Evolutionary conservation across 2,113 vertebrate species (phyloP).

Genomic region (Rhineura floridana): DNA sequence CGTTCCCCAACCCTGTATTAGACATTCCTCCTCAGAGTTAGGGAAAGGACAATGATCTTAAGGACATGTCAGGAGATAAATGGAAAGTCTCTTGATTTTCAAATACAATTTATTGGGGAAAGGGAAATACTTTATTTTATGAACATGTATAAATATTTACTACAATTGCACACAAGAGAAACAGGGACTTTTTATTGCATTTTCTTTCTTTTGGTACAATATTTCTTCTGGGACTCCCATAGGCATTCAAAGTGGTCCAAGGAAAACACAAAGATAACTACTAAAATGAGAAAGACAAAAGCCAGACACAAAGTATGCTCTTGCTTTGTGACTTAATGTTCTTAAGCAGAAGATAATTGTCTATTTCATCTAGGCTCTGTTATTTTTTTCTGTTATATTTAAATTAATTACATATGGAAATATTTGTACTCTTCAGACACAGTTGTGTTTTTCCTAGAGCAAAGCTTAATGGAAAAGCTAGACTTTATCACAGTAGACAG

Average conservation of each 20-base stretch:
- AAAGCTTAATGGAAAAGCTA: conserved; percentile 56
- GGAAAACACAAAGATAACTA: conserved; percentile 59
- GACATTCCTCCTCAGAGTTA: neutral
- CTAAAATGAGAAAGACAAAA: conserved; percentile 53
- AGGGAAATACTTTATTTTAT: conserved; percentile 7
- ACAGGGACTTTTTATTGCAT: conserved; percentile 55
- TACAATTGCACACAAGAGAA: conserved; percentile 31
- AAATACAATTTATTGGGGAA: neutral
- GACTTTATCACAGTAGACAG: conserved; percentile 45
- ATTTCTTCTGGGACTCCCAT: conserved; percentile 46
- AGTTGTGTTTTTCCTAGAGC: conserved; percentile 51
- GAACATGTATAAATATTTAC: conserved; percentile 46
- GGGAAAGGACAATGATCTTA: neutral
- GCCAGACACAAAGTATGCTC: conserved; percentile 54
- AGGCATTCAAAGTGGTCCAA: conserved; percentile 47
- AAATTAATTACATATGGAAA: conserved; percentile 71
- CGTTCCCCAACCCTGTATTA: too few relatives aligned
- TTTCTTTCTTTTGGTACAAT: conserved; percentile 45
- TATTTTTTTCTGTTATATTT: conserved; percentile 69
- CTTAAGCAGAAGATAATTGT: conserved; percentile 56
- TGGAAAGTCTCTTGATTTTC: neutral
- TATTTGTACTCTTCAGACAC: conserved; percentile 54
- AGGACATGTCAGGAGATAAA: neutral
- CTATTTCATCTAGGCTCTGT: conserved; percentile 56
- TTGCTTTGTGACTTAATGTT: conserved; percentile 60